Percentiles rank a stretch among this genome's conserved stretches.
phyloP scores from a whole-genome alignment of 1,140 invertebrate species.

The Solen grandis region DNA sequence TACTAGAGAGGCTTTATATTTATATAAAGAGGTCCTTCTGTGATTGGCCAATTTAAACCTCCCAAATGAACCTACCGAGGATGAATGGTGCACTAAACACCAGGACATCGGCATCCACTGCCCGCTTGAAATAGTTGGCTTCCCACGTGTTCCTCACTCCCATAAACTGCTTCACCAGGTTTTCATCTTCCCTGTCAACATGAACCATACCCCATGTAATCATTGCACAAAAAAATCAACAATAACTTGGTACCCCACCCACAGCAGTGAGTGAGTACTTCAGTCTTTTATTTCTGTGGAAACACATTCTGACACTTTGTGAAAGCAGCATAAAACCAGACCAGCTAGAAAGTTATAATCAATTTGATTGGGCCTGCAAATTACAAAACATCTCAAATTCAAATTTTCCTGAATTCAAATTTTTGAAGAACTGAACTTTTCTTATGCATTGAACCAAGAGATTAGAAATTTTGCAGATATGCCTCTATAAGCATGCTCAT shows the following conservation, averaged over 20 bases:
- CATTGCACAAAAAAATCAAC: not conserved
- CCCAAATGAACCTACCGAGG: slow-evolving; percentile 61
- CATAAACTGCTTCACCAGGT: slow-evolving; percentile 47
- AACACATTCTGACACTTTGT: not conserved
- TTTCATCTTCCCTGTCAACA: slow-evolving; percentile 55
- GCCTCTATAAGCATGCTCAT: no score
- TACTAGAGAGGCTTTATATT: no score
- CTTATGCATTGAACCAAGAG: no score
- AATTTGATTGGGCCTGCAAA: no score
- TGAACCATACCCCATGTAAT: not conserved
- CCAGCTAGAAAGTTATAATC: no score
- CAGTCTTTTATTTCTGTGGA: not conserved
- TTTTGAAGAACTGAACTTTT: no score
- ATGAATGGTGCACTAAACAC: slow-evolving; percentile 67
- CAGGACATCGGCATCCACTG: slow-evolving; percentile 58
- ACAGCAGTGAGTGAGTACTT: slow-evolving; percentile 3
- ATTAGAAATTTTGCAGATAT: no score
- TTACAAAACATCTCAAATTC: no score
- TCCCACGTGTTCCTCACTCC: slow-evolving; percentile 64
- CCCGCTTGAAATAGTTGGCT: slow-evolving; percentile 70
- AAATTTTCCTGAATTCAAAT: no score
- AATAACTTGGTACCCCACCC: not conserved
- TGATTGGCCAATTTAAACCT: no score
- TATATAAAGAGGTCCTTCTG: no score
- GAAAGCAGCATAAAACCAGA: no score